Evolutionary conservation across 37 sponge, comb jelly and placozoan species (phyloP), one percentile per base, ranked within the genome.

Genomic region (Cliona cf. orientalis): DNA sequence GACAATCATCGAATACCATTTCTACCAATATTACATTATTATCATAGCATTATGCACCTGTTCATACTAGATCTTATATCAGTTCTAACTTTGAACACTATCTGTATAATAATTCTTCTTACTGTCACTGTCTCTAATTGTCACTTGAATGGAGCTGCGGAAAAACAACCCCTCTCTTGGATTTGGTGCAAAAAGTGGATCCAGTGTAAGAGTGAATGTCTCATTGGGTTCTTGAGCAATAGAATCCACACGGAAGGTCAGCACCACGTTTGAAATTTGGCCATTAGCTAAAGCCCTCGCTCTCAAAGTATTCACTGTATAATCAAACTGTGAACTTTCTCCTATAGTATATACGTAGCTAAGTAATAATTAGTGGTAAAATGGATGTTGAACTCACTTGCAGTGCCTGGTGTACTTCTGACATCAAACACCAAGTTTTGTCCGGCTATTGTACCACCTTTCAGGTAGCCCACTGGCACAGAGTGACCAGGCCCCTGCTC

Each of bases 221-320:
- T 61, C 62, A 6, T 61, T 33, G 11, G 38, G 40, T 36, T 67
- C 69, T 67, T 67, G 69, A 67, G 69, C 69, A 67, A 31, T 36
- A 6, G 5, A 21, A 36, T 67, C 69, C 34, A 67, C 69, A 37
- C 9, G 37, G 5, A 37, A 67, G 17, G 69, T 33, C 31, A 67
- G 28, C 28, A 5, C 19, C 23, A 61, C 62, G 4, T 19, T 19
- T 19, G 55, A 11, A 19, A 49, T 19, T 19, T 49, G 17, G 17
- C 11, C 11, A 19, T 19, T 49, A 11, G 11, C 11, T 17, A 49
- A 49, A 19, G 17, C 60, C 23, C 5, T 59, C 28, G 14, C 28
- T 29, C 28, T 59, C 23, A 25, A 29, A 9, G 60, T 29, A 29
- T 9, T 25, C 23, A 59, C 11, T 59, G 60, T 25, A 59, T 25